Evolutionary conservation across 2,113 vertebrate species (phyloP).

Genomic region (Myrmecobius fasciatus): DNA sequence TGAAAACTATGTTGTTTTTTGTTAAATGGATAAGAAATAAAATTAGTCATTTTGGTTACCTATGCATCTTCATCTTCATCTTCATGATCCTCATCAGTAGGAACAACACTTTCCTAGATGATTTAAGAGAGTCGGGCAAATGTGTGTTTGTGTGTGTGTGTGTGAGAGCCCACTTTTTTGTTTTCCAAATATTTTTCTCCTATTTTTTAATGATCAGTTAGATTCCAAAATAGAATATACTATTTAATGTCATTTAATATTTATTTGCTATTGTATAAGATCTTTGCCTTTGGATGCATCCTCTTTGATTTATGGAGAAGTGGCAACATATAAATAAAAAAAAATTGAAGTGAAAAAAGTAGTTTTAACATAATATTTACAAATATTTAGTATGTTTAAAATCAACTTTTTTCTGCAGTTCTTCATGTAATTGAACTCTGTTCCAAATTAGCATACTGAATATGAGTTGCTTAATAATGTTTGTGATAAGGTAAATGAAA

Average conservation of each 20-base stretch:
- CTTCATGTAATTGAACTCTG: not conserved
- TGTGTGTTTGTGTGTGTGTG: too few species aligned
- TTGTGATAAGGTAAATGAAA: conserved; percentile 14
- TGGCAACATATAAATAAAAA: not conserved
- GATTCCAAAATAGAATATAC: not conserved
- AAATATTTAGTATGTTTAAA: not conserved
- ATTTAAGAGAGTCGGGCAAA: not conserved
- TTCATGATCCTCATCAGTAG: not conserved
- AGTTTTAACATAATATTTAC: not conserved
- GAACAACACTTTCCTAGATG: not conserved
- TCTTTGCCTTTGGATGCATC: not conserved
- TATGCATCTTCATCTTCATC: not conserved
- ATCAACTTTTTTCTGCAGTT: not conserved
- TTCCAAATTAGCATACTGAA: not conserved
- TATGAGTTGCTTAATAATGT: not conserved
- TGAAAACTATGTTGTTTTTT: not conserved
- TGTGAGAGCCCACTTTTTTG: too few species aligned
- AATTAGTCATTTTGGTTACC: not conserved
- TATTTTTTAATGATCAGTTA: not conserved
- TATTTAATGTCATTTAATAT: not conserved
- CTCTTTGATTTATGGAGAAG: not conserved
- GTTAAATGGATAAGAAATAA: not conserved
- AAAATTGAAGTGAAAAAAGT: not conserved
- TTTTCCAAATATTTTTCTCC: not conserved
- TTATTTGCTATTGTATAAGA: not conserved